Conservation (phyloP, 2,113 vertebrate genomes). For the Mobula hypostoma region DNA sequence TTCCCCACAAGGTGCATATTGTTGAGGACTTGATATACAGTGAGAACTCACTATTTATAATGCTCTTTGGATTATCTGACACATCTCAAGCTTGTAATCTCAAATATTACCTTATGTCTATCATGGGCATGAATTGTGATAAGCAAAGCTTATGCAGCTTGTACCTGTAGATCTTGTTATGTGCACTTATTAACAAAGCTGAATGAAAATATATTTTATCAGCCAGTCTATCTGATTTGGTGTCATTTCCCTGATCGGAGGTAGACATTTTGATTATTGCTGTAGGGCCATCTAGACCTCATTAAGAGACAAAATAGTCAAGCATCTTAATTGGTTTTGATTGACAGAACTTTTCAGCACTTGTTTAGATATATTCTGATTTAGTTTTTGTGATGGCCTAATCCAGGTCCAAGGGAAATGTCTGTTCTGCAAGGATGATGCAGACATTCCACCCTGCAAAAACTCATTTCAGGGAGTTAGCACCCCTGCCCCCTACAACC, state of each 20-base stretch:
- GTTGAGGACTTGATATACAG: neutral
- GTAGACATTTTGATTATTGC: neutral
- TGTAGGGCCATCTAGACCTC: neutral
- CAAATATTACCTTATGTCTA: neutral
- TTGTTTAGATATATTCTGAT: neutral
- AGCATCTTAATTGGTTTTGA: neutral
- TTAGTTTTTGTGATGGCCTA: neutral
- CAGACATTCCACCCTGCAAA: too few relatives aligned
- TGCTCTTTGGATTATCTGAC: neutral
- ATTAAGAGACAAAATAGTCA: neutral
- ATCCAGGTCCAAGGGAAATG: neutral
- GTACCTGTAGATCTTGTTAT: neutral
- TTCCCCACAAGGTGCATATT: too few relatives aligned
- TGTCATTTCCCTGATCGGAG: neutral
- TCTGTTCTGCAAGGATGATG: neutral
- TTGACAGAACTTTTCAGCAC: neutral
- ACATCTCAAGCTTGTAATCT: neutral
- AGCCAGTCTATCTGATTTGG: neutral
- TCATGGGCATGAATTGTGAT: neutral
- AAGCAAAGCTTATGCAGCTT: neutral
- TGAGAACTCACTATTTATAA: neutral
- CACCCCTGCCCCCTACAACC: too few relatives aligned
- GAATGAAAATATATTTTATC: neutral
- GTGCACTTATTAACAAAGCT: neutral
- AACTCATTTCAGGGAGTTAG: too few relatives aligned